Evolutionary conservation across 2,888 invertebrate genomes (phyloP).

Genomic region (Shargacucullia verbasci): DNA sequence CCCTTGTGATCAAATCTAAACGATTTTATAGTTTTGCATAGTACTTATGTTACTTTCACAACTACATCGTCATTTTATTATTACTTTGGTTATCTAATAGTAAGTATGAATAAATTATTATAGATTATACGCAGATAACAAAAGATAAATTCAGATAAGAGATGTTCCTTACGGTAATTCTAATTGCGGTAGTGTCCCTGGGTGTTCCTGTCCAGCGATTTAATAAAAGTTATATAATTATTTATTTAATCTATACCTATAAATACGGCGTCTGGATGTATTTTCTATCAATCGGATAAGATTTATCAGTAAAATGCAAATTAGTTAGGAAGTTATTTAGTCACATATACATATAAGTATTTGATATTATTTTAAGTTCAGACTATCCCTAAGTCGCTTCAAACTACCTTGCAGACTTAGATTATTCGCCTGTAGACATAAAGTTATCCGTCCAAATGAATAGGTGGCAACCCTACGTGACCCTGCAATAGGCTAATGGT

Average conservation of each 20-base stretch:
- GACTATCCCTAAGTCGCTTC: too few relatives aligned
- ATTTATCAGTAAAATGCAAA: too few relatives aligned
- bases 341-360: too few relatives aligned
- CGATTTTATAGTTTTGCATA: slow-evolving; percentile 54
- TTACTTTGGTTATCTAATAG: slow-evolving; percentile 34
- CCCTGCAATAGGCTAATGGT: slow-evolving; percentile 24
- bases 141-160: background rate
- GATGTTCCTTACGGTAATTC: background rate
- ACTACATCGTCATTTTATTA: slow-evolving; percentile 44
- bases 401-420: too few relatives aligned
- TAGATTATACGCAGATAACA: slow-evolving; percentile 1
- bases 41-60: slow-evolving; percentile 65
- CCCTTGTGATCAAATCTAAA: slow-evolving; percentile 63
- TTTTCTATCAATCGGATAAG: too few relatives aligned
- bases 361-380: too few relatives aligned
- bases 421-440: background rate
- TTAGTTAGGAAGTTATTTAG: too few relatives aligned
- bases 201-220: too few relatives aligned
- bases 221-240: too few relatives aligned
- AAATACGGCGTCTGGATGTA: too few relatives aligned
- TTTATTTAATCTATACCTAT: too few relatives aligned
- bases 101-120: slow-evolving; percentile 38
- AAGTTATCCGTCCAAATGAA: background rate
- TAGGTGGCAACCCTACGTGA: slow-evolving; percentile 37
- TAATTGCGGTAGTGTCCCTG: background rate